Percentiles rank a stretch among this genome's conserved stretches.
phyloP scores from a whole-genome alignment of 2,888 invertebrate genomes.

The Metallyticus violacea region DNA sequence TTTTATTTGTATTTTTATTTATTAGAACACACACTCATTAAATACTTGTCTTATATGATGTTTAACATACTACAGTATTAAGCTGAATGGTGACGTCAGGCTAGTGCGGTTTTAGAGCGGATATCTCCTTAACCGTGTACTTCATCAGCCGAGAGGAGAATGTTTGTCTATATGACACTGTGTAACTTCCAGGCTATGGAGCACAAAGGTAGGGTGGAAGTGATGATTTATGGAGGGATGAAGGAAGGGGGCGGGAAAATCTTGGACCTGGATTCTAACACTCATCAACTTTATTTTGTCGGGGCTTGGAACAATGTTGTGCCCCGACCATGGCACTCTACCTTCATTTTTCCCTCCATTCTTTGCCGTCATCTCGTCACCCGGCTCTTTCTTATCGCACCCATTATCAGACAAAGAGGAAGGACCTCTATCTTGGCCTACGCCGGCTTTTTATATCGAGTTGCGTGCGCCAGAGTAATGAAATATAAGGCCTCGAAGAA shows the following conservation, averaged over 20 bases:
- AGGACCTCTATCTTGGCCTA: neutral
- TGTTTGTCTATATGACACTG: neutral
- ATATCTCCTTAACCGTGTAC: neutral
- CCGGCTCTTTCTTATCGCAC: neutral
- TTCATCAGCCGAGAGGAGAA: neutral
- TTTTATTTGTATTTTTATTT: no score
- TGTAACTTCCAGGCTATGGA: neutral
- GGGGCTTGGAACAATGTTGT: neutral
- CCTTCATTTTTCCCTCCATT: neutral
- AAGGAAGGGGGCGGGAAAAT: neutral
- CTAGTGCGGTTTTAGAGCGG: neutral
- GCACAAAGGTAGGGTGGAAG: neutral
- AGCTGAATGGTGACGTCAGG: no score
- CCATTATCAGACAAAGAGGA: constrained; percentile 2
- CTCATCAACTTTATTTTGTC: neutral
- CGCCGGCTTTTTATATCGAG: neutral
- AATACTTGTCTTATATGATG: no score
- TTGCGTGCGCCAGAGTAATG: neutral
- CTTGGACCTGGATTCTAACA: neutral
- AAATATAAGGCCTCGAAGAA: neutral
- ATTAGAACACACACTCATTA: no score
- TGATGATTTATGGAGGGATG: neutral
- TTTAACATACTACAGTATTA: no score
- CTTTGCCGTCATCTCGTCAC: neutral
- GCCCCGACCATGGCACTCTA: neutral